Evolutionary conservation across 2,797 vertebrate genomes (phyloP), one percentile per base, ranked within the genome.

Genomic region (Anas bahamensis): DNA sequence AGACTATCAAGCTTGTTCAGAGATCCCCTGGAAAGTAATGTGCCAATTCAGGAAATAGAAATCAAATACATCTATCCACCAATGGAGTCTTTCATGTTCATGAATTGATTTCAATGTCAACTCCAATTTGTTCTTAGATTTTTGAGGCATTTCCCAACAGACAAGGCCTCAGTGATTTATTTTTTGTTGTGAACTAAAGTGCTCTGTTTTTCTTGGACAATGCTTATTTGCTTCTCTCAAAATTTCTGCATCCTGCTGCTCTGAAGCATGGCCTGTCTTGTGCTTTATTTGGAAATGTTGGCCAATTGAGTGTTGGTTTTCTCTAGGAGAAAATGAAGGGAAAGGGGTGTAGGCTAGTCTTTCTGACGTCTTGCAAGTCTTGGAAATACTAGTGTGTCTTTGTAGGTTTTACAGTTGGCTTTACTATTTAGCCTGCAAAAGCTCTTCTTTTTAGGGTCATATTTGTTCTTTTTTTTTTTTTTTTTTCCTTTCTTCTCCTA

Each of bases 61-160:
- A 93, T 93, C 37, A 71, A 92, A 94, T 88, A 44, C 12, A 55
- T 87, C 53, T 81, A 12, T 79, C 69, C 41, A 81, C 56, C 82
- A 72, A 75, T 4, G 5, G 83, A 75, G 66, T 66, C 77, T 72
- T 90, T 88, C 28, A 9, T 71, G 70, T 50, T 76, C 52, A 65
- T 65, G 31, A 76, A 95, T 93, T 91, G 85, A 95, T 96, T 94
- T 94, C 94, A 80, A 81, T 82, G 90, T 92, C 86, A 84, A 48
- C 33, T 89, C 33, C 39, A 91, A 90, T 95, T 91, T 73, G 60
- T 68, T 87, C 10, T 60, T 68, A 78, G 84, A 72, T 88, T 89
- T 96, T 92, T 81, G 89, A 95, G 73, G 53, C n/a, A 79, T 90
- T 94, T 95, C 86, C 77, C 79, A 87, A 41, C 55, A 86, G 94